Conservation (phyloP, 2,888 invertebrate species). For the Eupithecia subfuscata region DNA sequence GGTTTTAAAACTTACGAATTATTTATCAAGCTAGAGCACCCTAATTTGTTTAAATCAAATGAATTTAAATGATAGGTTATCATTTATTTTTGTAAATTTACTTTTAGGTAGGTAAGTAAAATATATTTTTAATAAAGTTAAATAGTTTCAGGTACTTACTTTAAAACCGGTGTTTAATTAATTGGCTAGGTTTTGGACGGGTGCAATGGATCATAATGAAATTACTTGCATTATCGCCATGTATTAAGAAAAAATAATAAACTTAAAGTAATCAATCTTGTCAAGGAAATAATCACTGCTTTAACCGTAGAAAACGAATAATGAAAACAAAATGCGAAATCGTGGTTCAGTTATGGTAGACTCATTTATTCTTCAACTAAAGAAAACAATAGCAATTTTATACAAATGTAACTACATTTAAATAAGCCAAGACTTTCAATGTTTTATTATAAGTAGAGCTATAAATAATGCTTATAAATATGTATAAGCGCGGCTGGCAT, state of each 20-base stretch:
- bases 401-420: conserved; percentile 63
- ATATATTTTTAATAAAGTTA: background rate
- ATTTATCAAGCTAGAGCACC: background rate
- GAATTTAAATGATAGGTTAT: background rate
- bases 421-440: conserved; percentile 68
- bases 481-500: conserved; percentile 65
- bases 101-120: too few relatives aligned
- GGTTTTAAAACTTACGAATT: background rate
- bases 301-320: conserved; percentile 64
- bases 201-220: conserved; percentile 7
- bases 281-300: conserved; percentile 55
- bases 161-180: background rate
- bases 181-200: background rate
- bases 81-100: too few relatives aligned
- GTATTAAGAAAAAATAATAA: conserved; percentile 41
- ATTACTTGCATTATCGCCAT: conserved; percentile 12
- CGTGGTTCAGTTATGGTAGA: conserved; percentile 61
- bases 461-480: conserved; percentile 79
- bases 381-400: conserved; percentile 70
- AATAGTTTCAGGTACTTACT: background rate
- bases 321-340: conserved; percentile 63
- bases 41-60: background rate
- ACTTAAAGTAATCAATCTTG: conserved; percentile 53
- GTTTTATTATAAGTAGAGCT: conserved; percentile 66
- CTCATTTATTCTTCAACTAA: conserved; percentile 66